Evolutionary conservation across 2,888 invertebrate genomes (phyloP), one percentile per base, ranked within the genome.

Genomic region (Drosophila demipolita): DNA sequence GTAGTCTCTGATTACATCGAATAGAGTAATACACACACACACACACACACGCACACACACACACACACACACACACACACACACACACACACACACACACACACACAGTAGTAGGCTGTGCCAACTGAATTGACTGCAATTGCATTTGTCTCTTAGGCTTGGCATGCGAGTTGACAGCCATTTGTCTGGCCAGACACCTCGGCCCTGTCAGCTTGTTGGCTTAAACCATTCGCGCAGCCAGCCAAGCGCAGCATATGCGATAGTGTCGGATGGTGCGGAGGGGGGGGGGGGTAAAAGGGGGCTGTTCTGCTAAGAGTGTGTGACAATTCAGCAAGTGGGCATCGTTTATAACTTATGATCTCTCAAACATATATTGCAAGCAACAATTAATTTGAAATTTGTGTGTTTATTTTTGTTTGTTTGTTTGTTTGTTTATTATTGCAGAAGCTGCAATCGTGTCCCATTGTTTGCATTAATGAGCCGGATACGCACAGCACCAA

Each of bases 391-490:
- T 32, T 45, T 7, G 1, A n/a, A 50, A 50, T 17, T 50, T 9
- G 9, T n/a, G 1, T 38, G 12, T 17, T 11, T 11, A 11, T n/a
- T 8, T 32, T 57, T 29, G 29, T 11, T 50, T 8, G 9, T 26
- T 0, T 38, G 12, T 17, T 11, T 26, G 7, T n/a, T 8, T 32
- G 40, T 8, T n/a, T 12, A 15, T 38, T 12, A 1, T 94, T 94
- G 29, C 94, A 96, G 96, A 96, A 96, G 87, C 93, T 96, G 68
- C 96, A 96, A 90, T 95, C 95, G 94, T 96, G 96, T 94, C 95
- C 95, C 83, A 93, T 93, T 65, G 91, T 90, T 73, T 93, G 93
- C 82, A 91, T 92, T 57, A 91, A 91, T 82, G 92, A 93, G 72
- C 91, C 91, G 58, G 93, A 93, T 76, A 92, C 91, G 35, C 83